phyloP scores from a whole-genome alignment of 1,140 invertebrate genomes.

The Linepithema humile region DNA sequence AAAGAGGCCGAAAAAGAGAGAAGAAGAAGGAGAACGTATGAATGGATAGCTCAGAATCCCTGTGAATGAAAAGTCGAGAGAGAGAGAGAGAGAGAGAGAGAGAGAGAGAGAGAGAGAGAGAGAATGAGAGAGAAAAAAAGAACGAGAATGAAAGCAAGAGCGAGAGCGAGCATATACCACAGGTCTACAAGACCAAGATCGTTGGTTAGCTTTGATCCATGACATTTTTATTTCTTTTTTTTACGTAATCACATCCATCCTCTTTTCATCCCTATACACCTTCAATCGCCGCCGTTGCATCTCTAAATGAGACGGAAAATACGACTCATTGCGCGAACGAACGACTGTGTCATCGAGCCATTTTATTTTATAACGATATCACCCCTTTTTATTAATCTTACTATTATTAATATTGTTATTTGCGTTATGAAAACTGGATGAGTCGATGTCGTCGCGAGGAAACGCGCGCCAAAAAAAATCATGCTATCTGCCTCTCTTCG shows the following conservation, averaged over 20 bases:
- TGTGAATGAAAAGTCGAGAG: conserved; percentile 28
- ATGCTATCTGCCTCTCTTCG: background rate
- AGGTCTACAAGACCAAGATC: conserved; percentile 60
- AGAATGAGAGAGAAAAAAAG: conserved; percentile 47
- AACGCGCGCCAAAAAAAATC: background rate
- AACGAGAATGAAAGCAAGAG: too few relatives aligned
- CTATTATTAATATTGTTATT: conserved; percentile 72
- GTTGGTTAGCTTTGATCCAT: conserved; percentile 80
- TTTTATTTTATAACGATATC: conserved; percentile 65
- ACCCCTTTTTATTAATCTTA: conserved; percentile 66
- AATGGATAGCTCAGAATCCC: conserved; percentile 34
- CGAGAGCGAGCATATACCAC: too few relatives aligned
- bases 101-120: conserved; percentile 46
- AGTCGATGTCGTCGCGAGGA: conserved; percentile 37
- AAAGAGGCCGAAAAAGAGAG: conserved; percentile 42
- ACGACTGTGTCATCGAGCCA: conserved; percentile 44
- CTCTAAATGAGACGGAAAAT: conserved; percentile 1
- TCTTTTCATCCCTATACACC: background rate
- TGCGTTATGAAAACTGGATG: conserved; percentile 54
- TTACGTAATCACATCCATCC: conserved; percentile 57
- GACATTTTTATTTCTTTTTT: conserved; percentile 79
- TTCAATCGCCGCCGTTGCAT: conserved; percentile 14
- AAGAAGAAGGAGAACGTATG: conserved; percentile 46
- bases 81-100: conserved; percentile 43
- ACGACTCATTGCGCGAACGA: conserved; percentile 25